Percentiles rank a stretch among this genome's conserved stretches.
Evolutionary conservation across 2,888 invertebrate species (phyloP).

Genomic region (Lymantria dispar): DNA sequence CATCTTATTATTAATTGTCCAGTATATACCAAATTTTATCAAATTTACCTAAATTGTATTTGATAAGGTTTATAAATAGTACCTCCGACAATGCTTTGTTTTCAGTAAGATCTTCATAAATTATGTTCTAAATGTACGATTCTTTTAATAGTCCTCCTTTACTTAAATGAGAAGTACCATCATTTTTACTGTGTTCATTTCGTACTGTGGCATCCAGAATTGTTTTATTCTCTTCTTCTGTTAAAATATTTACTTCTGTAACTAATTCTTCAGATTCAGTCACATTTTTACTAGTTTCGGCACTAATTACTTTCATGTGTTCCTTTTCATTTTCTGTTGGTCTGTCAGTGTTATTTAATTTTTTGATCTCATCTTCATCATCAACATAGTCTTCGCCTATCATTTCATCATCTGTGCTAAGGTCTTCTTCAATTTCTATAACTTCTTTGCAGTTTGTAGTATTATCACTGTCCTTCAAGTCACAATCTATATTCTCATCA

Average conservation of each 20-base stretch:
- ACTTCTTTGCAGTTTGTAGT: slow-evolving; percentile 3
- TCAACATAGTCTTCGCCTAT: slow-evolving; percentile 15
- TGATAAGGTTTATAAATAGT: no score
- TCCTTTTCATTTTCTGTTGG: slow-evolving; percentile 11
- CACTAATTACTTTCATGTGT: slow-evolving; percentile 14
- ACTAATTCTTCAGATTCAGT: slow-evolving; percentile 33
- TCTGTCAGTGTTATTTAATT: slow-evolving; percentile 7
- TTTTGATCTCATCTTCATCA: slow-evolving; percentile 17
- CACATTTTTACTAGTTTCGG: slow-evolving; percentile 34
- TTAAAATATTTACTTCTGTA: slow-evolving; percentile 24
- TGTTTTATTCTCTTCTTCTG: neutral
- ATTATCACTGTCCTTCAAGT: slow-evolving; percentile 5
- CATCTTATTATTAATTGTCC: no score
- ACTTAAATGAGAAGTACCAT: neutral
- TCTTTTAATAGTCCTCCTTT: slow-evolving; percentile 5
- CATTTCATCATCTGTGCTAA: slow-evolving; percentile 24
- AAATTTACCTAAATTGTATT: no score
- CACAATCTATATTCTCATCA: slow-evolving; percentile 6
- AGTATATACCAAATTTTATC: no score
- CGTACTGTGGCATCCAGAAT: neutral
- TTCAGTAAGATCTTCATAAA: neutral
- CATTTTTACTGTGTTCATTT: neutral
- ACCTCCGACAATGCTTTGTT: no score
- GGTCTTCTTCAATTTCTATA: slow-evolving; percentile 30
- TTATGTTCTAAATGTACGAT: slow-evolving; percentile 6